Evolutionary conservation across 2,797 vertebrate genomes (phyloP), one percentile per base, ranked within the genome.

Genomic region (Chelon labrosus): DNA sequence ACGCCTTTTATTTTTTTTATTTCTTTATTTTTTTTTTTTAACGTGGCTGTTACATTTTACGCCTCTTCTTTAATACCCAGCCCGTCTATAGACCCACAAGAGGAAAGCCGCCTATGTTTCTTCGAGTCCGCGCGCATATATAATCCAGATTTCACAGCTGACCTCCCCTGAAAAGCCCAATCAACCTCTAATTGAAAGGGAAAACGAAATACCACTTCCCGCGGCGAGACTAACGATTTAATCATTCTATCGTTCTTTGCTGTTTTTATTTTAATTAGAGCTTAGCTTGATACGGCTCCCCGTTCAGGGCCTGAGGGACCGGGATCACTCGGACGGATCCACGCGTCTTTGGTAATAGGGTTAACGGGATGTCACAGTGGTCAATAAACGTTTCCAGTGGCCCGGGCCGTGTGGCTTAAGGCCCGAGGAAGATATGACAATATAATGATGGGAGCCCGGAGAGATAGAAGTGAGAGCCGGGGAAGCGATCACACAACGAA

Each of bases 121-220:
- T 79, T 70, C 55, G 44, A 65, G 66, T 85, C 78, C 72, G 94
- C 94, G 95, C 96, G 95, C 96, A 96, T 95, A 95, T 97, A 95
- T 98, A 96, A 98, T 99, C 97, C 96, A 96, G 93, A 98, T 98
- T 98, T 97, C 96, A 98, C 97, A 98, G 97, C 94, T 98, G 97
- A 99, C 97, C 97, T 97, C 96, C 95, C 94, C 93, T 97, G 96
- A 97, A 99, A 98, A 96, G 97, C 96, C 95, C 96, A 97, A 97
- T 98, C 97, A 97, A 95, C 95, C 96, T 94, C 95, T 98, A 98
- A 98, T 98, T 98, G 96, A 97, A 97, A 96, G 94, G 96, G 83
- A 96, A 97, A 96, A 97, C 96, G 96, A 97, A 89, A 97, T 96
- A 96, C 96, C 95, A 94, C 95, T 97, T 97, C 96, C 96, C 95